Evolutionary conservation across 2,797 vertebrate genomes (phyloP).

Genomic region (Anableps anableps): DNA sequence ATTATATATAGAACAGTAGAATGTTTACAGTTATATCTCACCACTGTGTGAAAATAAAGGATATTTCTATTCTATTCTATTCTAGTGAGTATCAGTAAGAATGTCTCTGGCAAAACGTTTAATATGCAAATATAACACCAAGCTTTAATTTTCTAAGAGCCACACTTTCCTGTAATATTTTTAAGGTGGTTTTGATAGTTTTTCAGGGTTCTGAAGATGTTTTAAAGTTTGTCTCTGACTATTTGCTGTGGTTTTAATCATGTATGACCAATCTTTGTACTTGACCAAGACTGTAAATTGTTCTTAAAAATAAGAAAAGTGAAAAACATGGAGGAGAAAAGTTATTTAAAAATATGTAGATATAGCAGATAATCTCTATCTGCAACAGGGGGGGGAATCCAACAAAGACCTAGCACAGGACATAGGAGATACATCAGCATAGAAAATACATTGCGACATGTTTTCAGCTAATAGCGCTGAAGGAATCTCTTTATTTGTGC

Average conservation of each 20-base stretch:
- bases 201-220: neutral
- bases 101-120: neutral
- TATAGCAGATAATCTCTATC: neutral
- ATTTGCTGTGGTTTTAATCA: neutral
- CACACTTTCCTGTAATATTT: neutral
- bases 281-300: neutral
- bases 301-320: neutral
- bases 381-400: neutral
- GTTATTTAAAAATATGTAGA: neutral
- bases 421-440: neutral
- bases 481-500: neutral
- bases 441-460: neutral
- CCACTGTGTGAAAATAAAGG: neutral
- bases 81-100: neutral
- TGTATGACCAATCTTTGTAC: neutral
- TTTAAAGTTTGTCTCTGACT: neutral
- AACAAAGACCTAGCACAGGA: neutral
- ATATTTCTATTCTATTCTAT: too few species aligned
- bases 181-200: neutral
- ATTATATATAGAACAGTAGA: neutral
- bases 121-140: neutral
- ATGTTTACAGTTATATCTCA: neutral
- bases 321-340: neutral
- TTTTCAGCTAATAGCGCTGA: neutral
- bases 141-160: neutral